Evolutionary conservation across 2,888 invertebrate species (phyloP), one percentile per base, ranked within the genome.

Genomic region (Glyphotaelius pellucidus): DNA sequence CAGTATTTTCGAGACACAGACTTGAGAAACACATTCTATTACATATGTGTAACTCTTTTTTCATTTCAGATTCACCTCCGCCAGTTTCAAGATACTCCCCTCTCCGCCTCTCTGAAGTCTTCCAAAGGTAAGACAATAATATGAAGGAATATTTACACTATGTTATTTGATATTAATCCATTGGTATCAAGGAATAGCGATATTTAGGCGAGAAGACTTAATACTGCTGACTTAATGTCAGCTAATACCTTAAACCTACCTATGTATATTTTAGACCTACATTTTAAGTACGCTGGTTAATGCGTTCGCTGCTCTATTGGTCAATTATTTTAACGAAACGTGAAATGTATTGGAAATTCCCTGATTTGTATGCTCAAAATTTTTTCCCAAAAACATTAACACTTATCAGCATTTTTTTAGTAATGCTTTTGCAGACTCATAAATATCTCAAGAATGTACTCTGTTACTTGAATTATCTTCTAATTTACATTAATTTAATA

Each of bases 1-100:
- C 47, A 15, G 14, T 47, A 47, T 1, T 15, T 47, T 14, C 3
- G 47, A 11, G 47, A 15, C 15, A 47, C 15, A 47, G 4, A 14
- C 47, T 14, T 47, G 47, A 47, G 15, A 15, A 47, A 12, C 15
- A 15, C 47, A 47, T 14, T 47, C 15, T 67, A 67, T n/a, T n/a
- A 19, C 4, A 1, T 19, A 19, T 52, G 14, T 15, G 15, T 47
- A 47, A 47, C 25, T n/a, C 7, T 90, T 35, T 81, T 89, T 89
- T 90, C 25, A 30, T 96, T 96, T 31, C 95, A 98, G 97, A 97
- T 98, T 94, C 98, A 98, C 95, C 95, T 98, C 93, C 95, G 98
- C 92, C 97, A 97, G 94, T 98, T 97, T 94, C 97, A 98, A 94
- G 96, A 95, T 47, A 97, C 97, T 2, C 95, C 96, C 90, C 94